Evolutionary conservation across 2,113 vertebrate genomes (phyloP).

Genomic region (Odocoileus virginianus): DNA sequence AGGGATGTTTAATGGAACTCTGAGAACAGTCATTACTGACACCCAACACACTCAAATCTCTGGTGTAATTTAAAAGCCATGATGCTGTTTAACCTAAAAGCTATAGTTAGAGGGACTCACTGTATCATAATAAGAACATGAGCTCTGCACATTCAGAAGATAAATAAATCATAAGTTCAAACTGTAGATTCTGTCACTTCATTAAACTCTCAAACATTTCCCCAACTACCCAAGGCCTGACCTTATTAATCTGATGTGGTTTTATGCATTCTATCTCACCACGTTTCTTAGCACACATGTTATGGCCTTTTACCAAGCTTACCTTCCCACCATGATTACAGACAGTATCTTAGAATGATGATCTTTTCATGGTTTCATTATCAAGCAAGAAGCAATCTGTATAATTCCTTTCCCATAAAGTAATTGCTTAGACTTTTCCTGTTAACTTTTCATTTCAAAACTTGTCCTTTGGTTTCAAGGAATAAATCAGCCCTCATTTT

Average conservation of each 20-base stretch:
- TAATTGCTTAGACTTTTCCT: neutral
- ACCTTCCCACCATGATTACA: neutral
- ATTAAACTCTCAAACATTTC: constrained; percentile 1
- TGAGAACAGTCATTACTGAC: neutral
- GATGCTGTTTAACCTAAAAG: neutral
- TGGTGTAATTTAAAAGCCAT: neutral
- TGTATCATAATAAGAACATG: neutral
- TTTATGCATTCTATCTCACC: neutral
- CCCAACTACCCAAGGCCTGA: neutral
- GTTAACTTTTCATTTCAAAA: neutral
- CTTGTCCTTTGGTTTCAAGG: neutral
- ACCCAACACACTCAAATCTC: neutral
- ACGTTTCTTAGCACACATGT: neutral
- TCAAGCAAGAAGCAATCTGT: neutral
- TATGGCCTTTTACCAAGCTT: neutral
- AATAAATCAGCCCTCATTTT: neutral
- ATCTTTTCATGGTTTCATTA: neutral
- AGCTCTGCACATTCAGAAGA: neutral
- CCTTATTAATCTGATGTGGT: neutral
- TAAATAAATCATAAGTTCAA: neutral
- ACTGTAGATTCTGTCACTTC: neutral
- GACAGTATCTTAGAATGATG: neutral
- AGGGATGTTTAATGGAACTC: neutral
- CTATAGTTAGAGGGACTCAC: neutral
- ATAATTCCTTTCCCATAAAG: neutral